These are phyloP conservation scores for Threskiornis aethiopicus DNA, from an alignment of 2,797 vertebrate species.

Conservation along the genomic window DNA sequence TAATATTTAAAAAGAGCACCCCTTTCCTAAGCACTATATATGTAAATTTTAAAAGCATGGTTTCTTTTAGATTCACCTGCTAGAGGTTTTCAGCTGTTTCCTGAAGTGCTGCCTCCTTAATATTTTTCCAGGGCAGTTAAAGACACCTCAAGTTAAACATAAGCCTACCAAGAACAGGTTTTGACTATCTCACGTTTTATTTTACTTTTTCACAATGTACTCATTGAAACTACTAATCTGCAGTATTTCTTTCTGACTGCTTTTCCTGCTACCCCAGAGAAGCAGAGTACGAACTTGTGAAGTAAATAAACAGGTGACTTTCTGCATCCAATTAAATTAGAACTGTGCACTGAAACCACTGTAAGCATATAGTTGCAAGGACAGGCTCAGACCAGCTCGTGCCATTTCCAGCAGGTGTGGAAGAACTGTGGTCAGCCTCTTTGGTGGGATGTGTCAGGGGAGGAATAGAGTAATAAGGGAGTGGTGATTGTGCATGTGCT, in stretches of 20 bases:
- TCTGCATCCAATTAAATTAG: neutral
- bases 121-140: neutral
- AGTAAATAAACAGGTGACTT: neutral
- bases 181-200: neutral
- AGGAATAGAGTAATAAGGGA: neutral
- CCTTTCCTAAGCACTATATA: neutral
- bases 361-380: neutral
- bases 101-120: neutral
- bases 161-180: neutral
- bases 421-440: neutral
- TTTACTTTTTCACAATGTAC: neutral
- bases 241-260: neutral
- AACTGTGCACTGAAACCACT: neutral
- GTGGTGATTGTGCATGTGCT: neutral
- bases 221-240: neutral
- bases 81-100: neutral
- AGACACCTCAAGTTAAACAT: neutral
- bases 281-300: neutral
- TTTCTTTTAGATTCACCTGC: neutral
- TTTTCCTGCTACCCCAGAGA: neutral
- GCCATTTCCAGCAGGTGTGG: neutral
- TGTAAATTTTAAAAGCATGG: neutral
- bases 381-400: neutral
- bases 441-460: neutral
- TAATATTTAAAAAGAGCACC: neutral